Conservation (phyloP, 2,797 vertebrate genomes). For the Avahi laniger region DNA sequence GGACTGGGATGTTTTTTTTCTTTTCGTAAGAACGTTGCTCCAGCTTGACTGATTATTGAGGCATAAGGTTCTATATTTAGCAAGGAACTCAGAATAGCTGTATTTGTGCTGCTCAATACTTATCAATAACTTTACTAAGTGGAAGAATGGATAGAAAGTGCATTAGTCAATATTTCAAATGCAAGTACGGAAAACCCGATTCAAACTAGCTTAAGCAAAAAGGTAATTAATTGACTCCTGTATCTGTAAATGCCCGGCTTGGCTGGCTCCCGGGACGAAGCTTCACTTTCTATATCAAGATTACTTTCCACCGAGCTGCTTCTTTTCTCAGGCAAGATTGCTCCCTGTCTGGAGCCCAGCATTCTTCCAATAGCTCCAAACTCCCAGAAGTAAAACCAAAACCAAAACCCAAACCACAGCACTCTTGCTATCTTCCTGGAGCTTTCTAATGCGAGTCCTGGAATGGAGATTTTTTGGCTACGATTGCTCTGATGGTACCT, state of each 20-base stretch:
- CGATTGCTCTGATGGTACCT: not conserved
- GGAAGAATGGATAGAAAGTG: not conserved
- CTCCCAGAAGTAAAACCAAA: not conserved
- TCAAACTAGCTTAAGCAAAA: conserved; percentile 14
- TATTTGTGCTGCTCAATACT: not conserved
- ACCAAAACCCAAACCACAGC: not conserved
- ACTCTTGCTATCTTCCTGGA: not conserved
- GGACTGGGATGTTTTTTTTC: not conserved
- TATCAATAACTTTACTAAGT: not conserved
- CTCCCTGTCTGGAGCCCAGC: not conserved
- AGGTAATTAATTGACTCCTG: not conserved
- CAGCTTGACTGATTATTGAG: not conserved
- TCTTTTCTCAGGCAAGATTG: not conserved
- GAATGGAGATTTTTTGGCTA: not conserved
- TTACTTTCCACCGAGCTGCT: not conserved
- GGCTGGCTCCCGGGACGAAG: not conserved
- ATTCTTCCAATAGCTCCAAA: not conserved
- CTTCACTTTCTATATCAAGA: not conserved
- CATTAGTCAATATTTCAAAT: conserved; percentile 14
- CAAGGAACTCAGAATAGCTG: not conserved
- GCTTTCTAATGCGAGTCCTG: not conserved
- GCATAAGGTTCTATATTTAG: not conserved
- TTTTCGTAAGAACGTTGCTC: not conserved
- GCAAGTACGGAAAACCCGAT: not conserved
- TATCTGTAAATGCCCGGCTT: not conserved